Base-by-base conservation (phyloP, 2,797 vertebrate species). In the Cyprinella venusta region DNA sequence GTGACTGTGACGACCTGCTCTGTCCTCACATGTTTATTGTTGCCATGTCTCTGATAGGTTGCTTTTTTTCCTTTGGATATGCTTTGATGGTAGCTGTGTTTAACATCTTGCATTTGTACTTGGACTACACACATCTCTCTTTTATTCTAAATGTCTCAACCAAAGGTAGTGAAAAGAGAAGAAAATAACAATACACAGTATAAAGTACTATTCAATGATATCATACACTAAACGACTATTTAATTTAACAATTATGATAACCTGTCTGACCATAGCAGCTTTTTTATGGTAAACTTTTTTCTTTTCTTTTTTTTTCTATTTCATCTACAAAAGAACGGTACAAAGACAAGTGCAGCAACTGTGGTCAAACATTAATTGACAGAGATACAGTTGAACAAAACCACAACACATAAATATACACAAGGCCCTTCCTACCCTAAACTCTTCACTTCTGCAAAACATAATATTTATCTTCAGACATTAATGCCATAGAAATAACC, bases 211-310 rank as follows among this genome's bases (percentile, higher is more conserved):
- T 54, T 67, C 50, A 42, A 80, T 81, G 48, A 85, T 52, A 72
- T 9, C 68, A 63, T 74, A 82, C 67, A 85, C 79, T 77, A 83
- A 76, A 88, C 81, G 74, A 79, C 72, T 50, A 76, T 75, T 59
- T 86, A 8, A 84, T 80, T 79, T 68, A 76, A 83, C 40, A 48
- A 76, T 78, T 70, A 85, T 86, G 87, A 88, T 88, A 86, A 90
- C 90, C 92, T 92, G 87, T 93, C 91, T 90, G 88, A 90, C 90
- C 85, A 88, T 92, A 96, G 94, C 94, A 95, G 94, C 94, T 88
- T 91, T 89, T 86, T 76, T 79, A 81, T 82, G 71, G 84, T 88
- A 86, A 87, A 87, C 52, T 59, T 88, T 88, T 79, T 79, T 56
- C 36, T 71, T 86, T 64, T 71, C 45, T 52, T 87, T 86, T 61